A percentile compares a stretch with the other conserved stretches of the same genome.
Evolutionary conservation across 2,888 invertebrate genomes (phyloP).

Genomic region (Limnephilus auricula): DNA sequence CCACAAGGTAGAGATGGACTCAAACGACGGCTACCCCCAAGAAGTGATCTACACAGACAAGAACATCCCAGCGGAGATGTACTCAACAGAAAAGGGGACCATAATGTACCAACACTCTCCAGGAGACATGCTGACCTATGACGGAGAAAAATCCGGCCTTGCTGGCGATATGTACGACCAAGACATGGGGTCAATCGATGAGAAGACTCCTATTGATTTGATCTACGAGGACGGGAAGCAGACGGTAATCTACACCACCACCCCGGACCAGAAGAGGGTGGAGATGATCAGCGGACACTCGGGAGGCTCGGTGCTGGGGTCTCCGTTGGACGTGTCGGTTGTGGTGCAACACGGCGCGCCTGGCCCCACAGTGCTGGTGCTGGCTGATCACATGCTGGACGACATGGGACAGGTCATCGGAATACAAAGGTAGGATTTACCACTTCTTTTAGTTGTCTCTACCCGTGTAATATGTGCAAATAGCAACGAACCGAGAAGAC

Average conservation of each 20-base stretch:
- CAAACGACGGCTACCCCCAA: conserved; percentile 79
- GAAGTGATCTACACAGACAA: conserved; percentile 79
- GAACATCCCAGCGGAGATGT: conserved; percentile 78
- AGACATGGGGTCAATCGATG: conserved; percentile 78
- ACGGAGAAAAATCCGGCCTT: conserved; percentile 70
- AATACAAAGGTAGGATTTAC: conserved; percentile 78
- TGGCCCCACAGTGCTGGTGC: conserved; percentile 82
- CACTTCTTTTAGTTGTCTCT: conserved; percentile 51
- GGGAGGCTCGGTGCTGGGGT: conserved; percentile 77
- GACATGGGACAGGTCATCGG: conserved; percentile 83
- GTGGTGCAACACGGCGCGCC: conserved; percentile 74
- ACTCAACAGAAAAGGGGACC: conserved; percentile 78
- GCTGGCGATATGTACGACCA: conserved; percentile 77
- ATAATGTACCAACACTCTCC: conserved; percentile 75
- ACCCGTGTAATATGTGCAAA: neutral
- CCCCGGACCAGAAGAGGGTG: conserved; percentile 87
- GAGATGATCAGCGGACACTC: conserved; percentile 87
- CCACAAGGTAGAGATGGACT: conserved; percentile 81
- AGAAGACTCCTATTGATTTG: conserved; percentile 87
- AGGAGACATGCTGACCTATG: conserved; percentile 71
- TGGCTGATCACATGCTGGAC: conserved; percentile 85
- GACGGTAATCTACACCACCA: conserved; percentile 89
- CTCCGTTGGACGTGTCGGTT: conserved; percentile 77
- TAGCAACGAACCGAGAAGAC: neutral
- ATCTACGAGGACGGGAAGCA: conserved; percentile 92